These are phyloP conservation scores for Pyrrhosoma nymphula DNA, from an alignment of 2,888 invertebrate genomes.

Conservation along the genomic window DNA sequence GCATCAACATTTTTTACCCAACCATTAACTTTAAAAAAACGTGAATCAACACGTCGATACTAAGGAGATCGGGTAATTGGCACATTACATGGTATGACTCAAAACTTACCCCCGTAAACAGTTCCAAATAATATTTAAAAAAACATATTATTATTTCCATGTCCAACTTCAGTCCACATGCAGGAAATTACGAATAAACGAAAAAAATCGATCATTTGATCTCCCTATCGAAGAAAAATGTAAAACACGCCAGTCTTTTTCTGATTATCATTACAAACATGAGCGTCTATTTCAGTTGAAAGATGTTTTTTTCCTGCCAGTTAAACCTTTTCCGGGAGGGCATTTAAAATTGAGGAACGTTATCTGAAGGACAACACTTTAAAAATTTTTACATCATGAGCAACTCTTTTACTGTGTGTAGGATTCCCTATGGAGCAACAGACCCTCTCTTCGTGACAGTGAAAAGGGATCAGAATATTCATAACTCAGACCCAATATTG, in stretches of 20 bases:
- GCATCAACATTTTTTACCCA: background rate
- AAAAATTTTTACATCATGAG: constrained; percentile 48
- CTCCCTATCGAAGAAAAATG: constrained; percentile 30
- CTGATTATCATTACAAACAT: background rate
- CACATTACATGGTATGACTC: constrained; percentile 56
- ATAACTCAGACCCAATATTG: constrained; percentile 95
- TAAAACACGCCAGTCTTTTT: constrained; percentile 11
- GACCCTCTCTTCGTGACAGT: background rate
- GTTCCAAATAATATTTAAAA: constrained; percentile 7
- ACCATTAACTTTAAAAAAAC: background rate
- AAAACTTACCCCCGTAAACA: constrained; percentile 15
- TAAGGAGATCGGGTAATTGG: constrained; percentile 58
- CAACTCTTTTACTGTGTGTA: constrained; percentile 40
- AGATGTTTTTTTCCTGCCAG: background rate
- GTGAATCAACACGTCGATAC: background rate
- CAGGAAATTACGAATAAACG: constrained; percentile 8
- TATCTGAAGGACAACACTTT: constrained; percentile 51
- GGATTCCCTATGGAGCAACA: background rate
- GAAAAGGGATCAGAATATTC: constrained; percentile 2
- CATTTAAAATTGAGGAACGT: constrained; percentile 47
- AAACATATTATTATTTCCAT: constrained; percentile 37
- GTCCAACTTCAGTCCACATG: background rate
- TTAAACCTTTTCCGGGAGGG: background rate
- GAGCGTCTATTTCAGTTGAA: background rate
- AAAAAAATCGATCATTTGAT: constrained; percentile 26